Evolutionary conservation across 2,888 invertebrate genomes (phyloP).

Genomic region (Furcula furcula): DNA sequence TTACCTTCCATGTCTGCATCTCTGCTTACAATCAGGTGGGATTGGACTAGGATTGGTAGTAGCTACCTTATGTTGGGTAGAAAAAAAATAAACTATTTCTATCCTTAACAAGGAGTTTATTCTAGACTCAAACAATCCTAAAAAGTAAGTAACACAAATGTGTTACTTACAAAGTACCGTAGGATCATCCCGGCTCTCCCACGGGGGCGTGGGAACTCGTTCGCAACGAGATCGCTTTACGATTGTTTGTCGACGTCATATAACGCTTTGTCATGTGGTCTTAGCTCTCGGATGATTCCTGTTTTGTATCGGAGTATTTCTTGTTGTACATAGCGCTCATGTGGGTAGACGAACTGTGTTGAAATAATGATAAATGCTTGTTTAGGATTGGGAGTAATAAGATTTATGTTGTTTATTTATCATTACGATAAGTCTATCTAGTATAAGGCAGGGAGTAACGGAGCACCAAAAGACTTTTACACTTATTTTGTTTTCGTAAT

Average conservation of each 20-base stretch:
- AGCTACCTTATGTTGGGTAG: too few species aligned
- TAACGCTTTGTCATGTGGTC: slow-evolving; percentile 27
- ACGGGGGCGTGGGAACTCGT: slow-evolving; percentile 36
- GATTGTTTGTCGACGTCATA: slow-evolving; percentile 30
- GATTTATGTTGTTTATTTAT: too few species aligned
- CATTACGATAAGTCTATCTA: too few species aligned
- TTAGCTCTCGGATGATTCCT: slow-evolving; percentile 12
- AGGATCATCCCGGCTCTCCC: slow-evolving; percentile 33
- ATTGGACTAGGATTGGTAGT: too few species aligned
- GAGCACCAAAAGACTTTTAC: too few species aligned
- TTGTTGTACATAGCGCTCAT: neutral
- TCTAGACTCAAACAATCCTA: neutral
- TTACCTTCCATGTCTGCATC: too few species aligned
- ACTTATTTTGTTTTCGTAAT: too few species aligned
- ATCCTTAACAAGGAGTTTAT: too few species aligned
- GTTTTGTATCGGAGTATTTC: neutral
- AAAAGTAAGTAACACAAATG: slow-evolving; percentile 1
- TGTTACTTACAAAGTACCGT: slow-evolving; percentile 6
- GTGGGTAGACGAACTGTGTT: neutral
- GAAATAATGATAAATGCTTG: neutral
- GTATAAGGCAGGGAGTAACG: too few species aligned
- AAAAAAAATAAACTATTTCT: too few species aligned
- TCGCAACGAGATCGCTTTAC: slow-evolving; percentile 31
- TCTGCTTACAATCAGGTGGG: too few species aligned
- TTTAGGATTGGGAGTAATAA: neutral